phyloP scores from a whole-genome alignment of 2,797 vertebrate species.

The Anabas testudineus region DNA sequence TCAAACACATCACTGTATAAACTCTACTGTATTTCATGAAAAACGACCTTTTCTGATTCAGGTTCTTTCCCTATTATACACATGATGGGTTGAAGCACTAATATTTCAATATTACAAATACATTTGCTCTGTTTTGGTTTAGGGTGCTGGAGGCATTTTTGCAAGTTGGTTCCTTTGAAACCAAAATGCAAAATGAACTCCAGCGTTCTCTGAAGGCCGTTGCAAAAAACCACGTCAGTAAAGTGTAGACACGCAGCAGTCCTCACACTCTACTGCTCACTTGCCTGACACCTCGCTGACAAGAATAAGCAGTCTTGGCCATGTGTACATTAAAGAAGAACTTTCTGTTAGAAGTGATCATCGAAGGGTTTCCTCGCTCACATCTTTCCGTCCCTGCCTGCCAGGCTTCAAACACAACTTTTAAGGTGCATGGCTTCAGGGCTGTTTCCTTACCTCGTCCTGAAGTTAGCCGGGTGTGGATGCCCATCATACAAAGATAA shows the following conservation, averaged over 20 bases:
- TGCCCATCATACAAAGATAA: conserved; percentile 98
- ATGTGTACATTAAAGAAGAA: conserved; percentile 63
- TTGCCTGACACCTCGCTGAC: conserved; percentile 53
- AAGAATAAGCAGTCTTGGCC: conserved; percentile 48
- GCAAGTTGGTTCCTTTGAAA: not conserved
- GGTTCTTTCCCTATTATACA: not conserved
- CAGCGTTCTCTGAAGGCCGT: conserved; percentile 1
- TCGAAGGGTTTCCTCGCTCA: conserved; percentile 38
- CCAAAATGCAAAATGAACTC: not conserved
- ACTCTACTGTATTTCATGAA: not conserved
- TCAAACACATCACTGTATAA: conserved; percentile 3
- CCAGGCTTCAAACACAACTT: conserved; percentile 42
- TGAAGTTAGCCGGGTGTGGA: conserved; percentile 96
- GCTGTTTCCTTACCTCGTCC: conserved; percentile 88
- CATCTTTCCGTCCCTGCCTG: conserved; percentile 28
- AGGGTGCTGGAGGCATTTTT: not conserved
- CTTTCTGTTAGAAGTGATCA: conserved; percentile 48
- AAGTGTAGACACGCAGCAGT: conserved; percentile 10
- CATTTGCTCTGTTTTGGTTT: not conserved
- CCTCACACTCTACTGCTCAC: conserved; percentile 16
- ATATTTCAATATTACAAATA: not conserved
- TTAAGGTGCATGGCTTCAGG: conserved; percentile 44
- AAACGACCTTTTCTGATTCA: not conserved
- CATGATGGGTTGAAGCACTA: not conserved
- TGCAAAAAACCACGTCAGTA: conserved; percentile 13